phyloP scores from a whole-genome alignment of 2,888 invertebrate species.

The Limnephilus lunatus region DNA sequence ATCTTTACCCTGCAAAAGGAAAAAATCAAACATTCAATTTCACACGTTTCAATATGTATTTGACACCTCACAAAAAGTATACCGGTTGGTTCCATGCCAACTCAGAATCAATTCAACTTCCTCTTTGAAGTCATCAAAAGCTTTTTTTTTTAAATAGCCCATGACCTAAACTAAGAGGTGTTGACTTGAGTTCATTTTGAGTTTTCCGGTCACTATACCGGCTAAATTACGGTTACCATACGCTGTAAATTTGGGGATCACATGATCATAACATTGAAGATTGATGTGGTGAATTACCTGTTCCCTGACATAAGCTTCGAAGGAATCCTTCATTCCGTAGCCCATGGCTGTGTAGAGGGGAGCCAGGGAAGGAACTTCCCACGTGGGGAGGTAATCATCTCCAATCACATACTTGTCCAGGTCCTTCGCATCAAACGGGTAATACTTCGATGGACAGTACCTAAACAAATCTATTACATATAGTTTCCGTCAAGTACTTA shows the following conservation, averaged over 20 bases:
- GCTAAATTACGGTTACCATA: no score
- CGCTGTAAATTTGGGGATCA: neutral
- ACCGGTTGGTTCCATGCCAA: neutral
- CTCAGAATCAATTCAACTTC: no score
- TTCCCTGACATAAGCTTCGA: constrained; percentile 85
- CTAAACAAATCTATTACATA: constrained; percentile 72
- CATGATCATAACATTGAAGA: neutral
- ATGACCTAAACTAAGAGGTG: no score
- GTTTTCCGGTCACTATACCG: no score
- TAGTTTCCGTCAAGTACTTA: neutral
- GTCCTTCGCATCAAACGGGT: constrained; percentile 90
- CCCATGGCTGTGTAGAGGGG: constrained; percentile 84
- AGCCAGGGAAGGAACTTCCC: constrained; percentile 90
- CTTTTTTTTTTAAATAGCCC: no score
- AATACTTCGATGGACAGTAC: constrained; percentile 92
- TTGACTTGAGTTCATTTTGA: no score
- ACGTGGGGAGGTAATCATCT: constrained; percentile 95
- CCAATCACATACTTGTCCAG: constrained; percentile 95
- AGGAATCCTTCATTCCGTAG: constrained; percentile 90
- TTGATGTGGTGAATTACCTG: constrained; percentile 69
- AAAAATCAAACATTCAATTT: neutral
- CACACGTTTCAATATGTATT: neutral
- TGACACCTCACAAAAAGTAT: neutral
- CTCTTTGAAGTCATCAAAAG: no score
- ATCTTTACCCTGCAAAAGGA: constrained; percentile 79